Conservation (phyloP, 2,888 invertebrate genomes). For the Pyrrhia umbra region DNA sequence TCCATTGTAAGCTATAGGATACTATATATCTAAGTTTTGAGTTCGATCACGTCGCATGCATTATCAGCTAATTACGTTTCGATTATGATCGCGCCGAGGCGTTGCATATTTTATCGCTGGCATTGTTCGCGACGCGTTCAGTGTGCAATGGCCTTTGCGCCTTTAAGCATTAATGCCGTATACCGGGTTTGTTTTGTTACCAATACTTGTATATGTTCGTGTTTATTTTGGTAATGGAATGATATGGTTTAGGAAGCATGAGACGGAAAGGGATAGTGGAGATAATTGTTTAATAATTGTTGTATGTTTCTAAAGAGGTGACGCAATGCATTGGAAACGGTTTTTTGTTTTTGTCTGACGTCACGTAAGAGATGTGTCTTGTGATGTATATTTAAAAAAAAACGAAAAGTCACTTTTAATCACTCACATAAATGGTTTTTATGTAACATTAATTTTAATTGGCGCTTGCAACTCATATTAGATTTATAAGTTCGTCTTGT, state of each 20-base stretch:
- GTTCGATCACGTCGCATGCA: conserved; percentile 64
- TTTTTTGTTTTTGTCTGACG: no score
- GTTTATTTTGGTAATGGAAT: conserved; percentile 48
- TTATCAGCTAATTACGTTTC: conserved; percentile 74
- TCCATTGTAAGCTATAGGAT: conserved; percentile 38
- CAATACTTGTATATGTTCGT: conserved; percentile 46
- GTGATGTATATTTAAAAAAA: no score
- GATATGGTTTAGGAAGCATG: conserved; percentile 13
- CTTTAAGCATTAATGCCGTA: conserved; percentile 55
- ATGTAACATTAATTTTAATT: no score
- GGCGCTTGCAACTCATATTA: no score
- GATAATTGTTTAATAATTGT: neutral
- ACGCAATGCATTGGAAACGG: no score
- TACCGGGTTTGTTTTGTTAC: conserved; percentile 51
- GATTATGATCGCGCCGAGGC: conserved; percentile 72
- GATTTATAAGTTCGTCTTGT: no score
- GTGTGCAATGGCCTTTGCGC: conserved; percentile 65
- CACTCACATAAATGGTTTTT: no score
- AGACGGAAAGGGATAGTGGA: neutral
- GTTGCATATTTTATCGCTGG: conserved; percentile 73
- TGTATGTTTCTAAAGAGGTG: neutral
- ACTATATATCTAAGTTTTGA: conserved; percentile 44
- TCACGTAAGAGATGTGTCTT: no score
- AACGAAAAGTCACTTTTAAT: no score
- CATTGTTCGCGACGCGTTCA: conserved; percentile 66